Evolutionary conservation across 2,797 vertebrate genomes (phyloP).

Genomic region (Dallia pectoralis): DNA sequence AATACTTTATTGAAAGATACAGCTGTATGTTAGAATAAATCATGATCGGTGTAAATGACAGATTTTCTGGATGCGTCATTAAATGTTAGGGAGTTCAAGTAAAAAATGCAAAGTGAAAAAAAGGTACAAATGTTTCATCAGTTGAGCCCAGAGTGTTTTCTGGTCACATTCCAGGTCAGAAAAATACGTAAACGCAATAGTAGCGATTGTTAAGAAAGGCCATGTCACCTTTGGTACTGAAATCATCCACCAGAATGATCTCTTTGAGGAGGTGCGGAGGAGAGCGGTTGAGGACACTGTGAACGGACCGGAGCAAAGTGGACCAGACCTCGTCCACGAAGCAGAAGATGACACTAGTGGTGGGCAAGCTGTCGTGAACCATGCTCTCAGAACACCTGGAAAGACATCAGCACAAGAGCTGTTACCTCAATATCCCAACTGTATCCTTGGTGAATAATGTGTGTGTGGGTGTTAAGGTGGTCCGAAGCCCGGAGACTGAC

Average conservation of each 20-base stretch:
- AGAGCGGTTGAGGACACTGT: slow-evolving; percentile 92
- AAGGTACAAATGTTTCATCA: neutral
- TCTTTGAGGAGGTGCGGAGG: slow-evolving; percentile 87
- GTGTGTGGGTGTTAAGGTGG: neutral
- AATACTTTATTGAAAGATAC: no score
- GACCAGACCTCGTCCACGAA: slow-evolving; percentile 99
- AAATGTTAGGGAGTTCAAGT: neutral
- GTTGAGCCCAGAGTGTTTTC: neutral
- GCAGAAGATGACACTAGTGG: slow-evolving; percentile 92
- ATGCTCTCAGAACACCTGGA: slow-evolving; percentile 80
- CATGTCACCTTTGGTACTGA: slow-evolving; percentile 85
- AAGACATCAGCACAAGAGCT: neutral
- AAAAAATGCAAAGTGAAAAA: no score
- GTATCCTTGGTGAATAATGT: neutral
- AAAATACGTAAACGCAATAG: neutral
- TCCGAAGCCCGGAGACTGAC: slow-evolving; percentile 31
- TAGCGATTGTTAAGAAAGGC: neutral
- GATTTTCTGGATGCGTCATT: neutral
- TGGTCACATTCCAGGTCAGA: neutral
- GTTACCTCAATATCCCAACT: neutral
- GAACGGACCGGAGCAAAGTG: slow-evolving; percentile 89
- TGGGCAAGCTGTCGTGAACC: slow-evolving; percentile 85
- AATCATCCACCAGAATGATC: slow-evolving; percentile 94
- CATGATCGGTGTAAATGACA: neutral
- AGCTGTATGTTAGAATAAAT: no score